Percentiles rank a stretch among this genome's conserved stretches.
Evolutionary conservation across 2,113 vertebrate species (phyloP).

Genomic region (Podarcis cretensis): DNA sequence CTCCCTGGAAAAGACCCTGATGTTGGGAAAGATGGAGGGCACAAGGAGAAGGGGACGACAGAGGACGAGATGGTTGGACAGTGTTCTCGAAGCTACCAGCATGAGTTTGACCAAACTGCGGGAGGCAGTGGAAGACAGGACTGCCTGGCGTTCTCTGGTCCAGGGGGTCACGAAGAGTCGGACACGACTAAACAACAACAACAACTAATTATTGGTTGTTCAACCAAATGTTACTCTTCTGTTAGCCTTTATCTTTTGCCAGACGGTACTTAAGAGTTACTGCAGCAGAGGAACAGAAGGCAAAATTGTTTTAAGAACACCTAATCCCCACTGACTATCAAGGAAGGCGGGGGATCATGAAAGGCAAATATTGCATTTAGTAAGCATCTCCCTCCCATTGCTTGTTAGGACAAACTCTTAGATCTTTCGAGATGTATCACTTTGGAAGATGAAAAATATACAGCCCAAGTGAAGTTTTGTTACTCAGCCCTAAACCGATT

Average conservation of each 20-base stretch:
- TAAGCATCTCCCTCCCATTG: not conserved
- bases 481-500: not conserved
- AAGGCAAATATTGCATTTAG: not conserved
- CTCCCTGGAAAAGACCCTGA: too few relatives aligned
- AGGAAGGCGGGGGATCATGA: not conserved
- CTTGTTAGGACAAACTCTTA: not conserved
- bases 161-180: too few relatives aligned
- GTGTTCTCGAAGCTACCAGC: too few relatives aligned
- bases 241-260: not conserved
- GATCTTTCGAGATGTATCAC: not conserved
- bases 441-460: not conserved
- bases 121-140: too few relatives aligned
- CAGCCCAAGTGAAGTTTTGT: not conserved
- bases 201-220: not conserved
- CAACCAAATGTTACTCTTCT: not conserved
- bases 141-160: too few relatives aligned
- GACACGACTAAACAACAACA: too few relatives aligned
- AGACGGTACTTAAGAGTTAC: not conserved
- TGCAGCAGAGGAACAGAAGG: not conserved
- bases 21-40: too few relatives aligned
- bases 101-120: too few relatives aligned
- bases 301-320: not conserved
- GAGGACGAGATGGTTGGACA: too few relatives aligned
- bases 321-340: not conserved
- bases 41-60: too few relatives aligned